These are phyloP conservation scores for Melanerpes aurifrons DNA, from an alignment of 2,113 vertebrate genomes.

Conservation along the genomic window DNA sequence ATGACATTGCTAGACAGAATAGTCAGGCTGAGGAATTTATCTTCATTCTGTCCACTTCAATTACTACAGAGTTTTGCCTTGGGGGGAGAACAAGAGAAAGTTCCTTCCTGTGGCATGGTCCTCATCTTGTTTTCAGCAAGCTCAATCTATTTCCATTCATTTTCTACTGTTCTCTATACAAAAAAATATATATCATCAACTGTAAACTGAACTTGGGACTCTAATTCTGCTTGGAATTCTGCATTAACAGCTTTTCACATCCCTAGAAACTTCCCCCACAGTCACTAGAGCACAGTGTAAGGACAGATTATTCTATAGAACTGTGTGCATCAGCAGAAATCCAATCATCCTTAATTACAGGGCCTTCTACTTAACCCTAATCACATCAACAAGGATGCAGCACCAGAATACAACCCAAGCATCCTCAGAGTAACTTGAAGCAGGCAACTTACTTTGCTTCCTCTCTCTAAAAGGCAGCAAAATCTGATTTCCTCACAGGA, in stretches of 20 bases:
- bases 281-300: neutral
- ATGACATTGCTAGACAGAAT: neutral
- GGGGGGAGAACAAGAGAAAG: slow-evolving; percentile 6
- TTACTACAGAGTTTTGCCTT: slow-evolving; percentile 16
- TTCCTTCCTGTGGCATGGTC: neutral
- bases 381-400: neutral
- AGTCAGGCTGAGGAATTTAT: neutral
- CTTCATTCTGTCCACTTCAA: slow-evolving; percentile 2
- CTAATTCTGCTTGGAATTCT: slow-evolving; percentile 14
- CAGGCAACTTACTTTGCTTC: neutral
- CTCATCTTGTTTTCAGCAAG: slow-evolving; percentile 7
- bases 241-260: neutral
- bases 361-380: neutral
- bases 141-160: slow-evolving; percentile 26
- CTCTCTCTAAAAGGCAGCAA: neutral
- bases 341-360: slow-evolving; percentile 4
- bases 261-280: neutral
- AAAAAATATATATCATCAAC: neutral
- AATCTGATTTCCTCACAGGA: neutral
- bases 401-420: neutral
- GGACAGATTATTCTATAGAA: neutral
- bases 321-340: neutral
- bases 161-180: slow-evolving; percentile 2
- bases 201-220: neutral
- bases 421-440: neutral